Percentiles rank a stretch among this genome's conserved stretches.
Conservation (phyloP, 2,113 vertebrate genomes). For the Pollachius pollachius region DNA sequence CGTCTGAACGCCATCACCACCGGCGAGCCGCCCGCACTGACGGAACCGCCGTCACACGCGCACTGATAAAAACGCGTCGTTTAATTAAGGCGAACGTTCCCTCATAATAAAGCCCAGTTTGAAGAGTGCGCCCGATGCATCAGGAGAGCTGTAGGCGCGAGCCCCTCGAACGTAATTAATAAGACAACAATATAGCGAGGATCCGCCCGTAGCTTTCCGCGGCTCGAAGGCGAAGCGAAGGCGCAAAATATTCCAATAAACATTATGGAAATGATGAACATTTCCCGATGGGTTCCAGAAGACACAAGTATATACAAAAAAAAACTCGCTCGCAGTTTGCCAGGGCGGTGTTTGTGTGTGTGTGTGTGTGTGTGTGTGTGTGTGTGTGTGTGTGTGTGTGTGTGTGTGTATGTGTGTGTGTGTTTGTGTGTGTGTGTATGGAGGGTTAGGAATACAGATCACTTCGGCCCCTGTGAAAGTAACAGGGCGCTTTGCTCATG, state of each 20-base stretch:
- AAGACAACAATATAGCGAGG: slow-evolving; percentile 52
- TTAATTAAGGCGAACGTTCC: slow-evolving; percentile 57
- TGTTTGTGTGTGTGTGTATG: background rate
- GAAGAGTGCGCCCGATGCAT: slow-evolving; percentile 29
- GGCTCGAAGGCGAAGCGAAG: slow-evolving; percentile 7
- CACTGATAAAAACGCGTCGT: slow-evolving; percentile 53
- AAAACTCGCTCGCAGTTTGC: background rate
- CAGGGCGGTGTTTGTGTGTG: too few relatives aligned
- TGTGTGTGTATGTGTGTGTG: too few relatives aligned
- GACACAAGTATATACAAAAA: background rate
- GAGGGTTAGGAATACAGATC: background rate
- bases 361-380: too few relatives aligned
- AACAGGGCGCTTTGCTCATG: too few relatives aligned
- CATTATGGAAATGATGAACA: slow-evolving; percentile 48
- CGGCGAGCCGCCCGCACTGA: slow-evolving; percentile 31
- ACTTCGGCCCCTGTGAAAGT: too few relatives aligned
- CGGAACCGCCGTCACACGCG: slow-evolving; percentile 29
- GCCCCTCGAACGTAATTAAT: slow-evolving; percentile 58
- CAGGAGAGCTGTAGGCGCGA: slow-evolving; percentile 52
- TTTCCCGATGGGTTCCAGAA: slow-evolving; percentile 36
- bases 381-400: background rate
- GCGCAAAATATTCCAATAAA: slow-evolving; percentile 55
- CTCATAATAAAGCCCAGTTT: slow-evolving; percentile 43
- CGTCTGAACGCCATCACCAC: slow-evolving; percentile 34
- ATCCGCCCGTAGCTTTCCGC: slow-evolving; percentile 28